These are phyloP conservation scores for Dorcus parallelipipedus DNA, from an alignment of 2,888 invertebrate genomes.

Conservation along the genomic window DNA sequence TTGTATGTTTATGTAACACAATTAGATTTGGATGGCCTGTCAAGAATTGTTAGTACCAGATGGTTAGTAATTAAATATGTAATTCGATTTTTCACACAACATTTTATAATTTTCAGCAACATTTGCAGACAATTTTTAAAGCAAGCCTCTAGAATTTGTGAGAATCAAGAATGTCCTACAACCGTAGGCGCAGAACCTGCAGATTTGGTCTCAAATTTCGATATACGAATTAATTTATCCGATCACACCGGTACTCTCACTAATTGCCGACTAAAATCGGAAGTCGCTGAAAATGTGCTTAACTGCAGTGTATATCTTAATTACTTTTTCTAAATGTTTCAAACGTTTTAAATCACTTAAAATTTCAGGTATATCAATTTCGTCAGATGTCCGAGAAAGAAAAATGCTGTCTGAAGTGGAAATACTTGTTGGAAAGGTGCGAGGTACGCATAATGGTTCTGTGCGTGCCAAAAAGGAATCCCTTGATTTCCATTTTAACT, in stretches of 20 bases:
- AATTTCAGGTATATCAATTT: slow-evolving; percentile 54
- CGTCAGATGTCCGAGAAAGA: slow-evolving; percentile 51
- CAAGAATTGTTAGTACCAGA: slow-evolving; percentile 42
- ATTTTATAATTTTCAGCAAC: background rate
- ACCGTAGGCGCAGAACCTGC: slow-evolving; percentile 35
- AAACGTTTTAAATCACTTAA: background rate
- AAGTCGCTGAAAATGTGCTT: slow-evolving; percentile 58
- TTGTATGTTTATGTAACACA: slow-evolving; percentile 65
- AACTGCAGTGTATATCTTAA: slow-evolving; percentile 52
- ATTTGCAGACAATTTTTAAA: background rate
- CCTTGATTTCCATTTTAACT: slow-evolving; percentile 43
- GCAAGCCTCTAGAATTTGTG: slow-evolving; percentile 33
- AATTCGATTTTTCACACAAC: no score
- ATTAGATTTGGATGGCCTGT: slow-evolving; percentile 66
- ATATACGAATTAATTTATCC: slow-evolving; percentile 61
- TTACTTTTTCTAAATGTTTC: background rate
- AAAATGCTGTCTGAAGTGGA: slow-evolving; percentile 61
- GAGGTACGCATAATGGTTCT: slow-evolving; percentile 53
- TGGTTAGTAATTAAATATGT: slow-evolving; percentile 41
- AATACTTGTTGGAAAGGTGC: slow-evolving; percentile 62
- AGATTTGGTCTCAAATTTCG: slow-evolving; percentile 50
- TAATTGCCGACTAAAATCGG: slow-evolving; percentile 57
- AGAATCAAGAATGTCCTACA: slow-evolving; percentile 44
- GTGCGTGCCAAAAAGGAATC: slow-evolving; percentile 34
- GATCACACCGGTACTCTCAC: slow-evolving; percentile 68